These are phyloP conservation scores for Paracanthobrama guichenoti DNA, from an alignment of 2,113 vertebrate species.

Conservation along the genomic window DNA sequence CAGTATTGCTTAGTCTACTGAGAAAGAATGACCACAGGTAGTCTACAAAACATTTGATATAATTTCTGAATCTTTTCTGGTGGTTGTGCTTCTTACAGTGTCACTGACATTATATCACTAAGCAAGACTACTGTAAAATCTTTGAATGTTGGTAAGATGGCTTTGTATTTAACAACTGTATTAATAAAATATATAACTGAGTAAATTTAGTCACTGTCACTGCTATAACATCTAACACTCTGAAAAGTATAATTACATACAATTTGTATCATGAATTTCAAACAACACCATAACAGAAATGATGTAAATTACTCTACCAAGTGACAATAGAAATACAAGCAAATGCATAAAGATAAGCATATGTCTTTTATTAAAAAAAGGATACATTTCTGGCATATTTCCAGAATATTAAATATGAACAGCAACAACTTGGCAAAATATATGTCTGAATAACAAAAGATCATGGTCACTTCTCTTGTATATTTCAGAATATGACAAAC, in stretches of 20 bases:
- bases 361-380: neutral
- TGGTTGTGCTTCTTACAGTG: neutral
- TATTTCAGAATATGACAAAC: conserved; percentile 23
- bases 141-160: neutral
- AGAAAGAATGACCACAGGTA: neutral
- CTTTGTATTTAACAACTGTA: neutral
- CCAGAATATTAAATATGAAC: conserved; percentile 16
- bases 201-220: neutral
- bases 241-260: neutral
- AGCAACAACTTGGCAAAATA: neutral
- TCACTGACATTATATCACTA: neutral
- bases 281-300: neutral
- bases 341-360: neutral
- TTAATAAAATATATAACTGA: conserved; percentile 13
- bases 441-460: neutral
- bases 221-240: neutral
- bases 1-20: neutral
- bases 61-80: neutral
- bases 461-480: neutral
- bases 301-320: neutral
- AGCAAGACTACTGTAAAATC: neutral
- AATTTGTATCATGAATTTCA: neutral
- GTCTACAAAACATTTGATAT: neutral
- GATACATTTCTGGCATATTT: conserved; percentile 35
- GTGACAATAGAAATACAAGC: neutral